phyloP scores from a whole-genome alignment of 2,113 vertebrate species.

The Noctilio leporinus region DNA sequence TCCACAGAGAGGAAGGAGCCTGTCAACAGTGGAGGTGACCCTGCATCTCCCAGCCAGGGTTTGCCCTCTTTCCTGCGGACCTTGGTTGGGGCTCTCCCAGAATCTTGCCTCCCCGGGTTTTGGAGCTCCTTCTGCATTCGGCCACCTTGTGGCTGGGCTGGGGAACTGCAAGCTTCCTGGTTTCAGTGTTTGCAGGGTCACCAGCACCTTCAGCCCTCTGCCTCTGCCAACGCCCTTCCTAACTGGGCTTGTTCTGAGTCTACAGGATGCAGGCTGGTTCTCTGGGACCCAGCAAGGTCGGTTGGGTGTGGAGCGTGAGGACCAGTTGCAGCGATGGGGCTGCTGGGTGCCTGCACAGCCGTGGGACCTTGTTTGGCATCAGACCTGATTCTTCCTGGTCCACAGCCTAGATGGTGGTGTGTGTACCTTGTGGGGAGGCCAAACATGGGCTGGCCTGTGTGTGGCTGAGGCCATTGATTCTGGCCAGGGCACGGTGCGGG shows the following conservation, averaged over 20 bases:
- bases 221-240: neutral
- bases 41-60: neutral
- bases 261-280: neutral
- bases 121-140: neutral
- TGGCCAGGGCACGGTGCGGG: neutral
- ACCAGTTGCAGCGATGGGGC: neutral
- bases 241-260: neutral
- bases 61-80: accelerated
- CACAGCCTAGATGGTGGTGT: neutral
- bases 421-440: neutral
- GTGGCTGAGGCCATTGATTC: neutral
- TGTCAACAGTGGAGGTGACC: neutral
- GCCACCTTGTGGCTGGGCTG: slow-evolving; percentile 42
- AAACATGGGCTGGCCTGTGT: neutral
- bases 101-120: neutral
- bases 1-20: neutral
- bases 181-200: neutral
- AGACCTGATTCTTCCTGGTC: neutral
- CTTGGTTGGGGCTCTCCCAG: too few species aligned
- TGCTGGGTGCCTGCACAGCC: neutral
- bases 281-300: neutral
- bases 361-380: neutral
- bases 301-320: neutral
- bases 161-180: neutral
- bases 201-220: too few species aligned